Conservation (phyloP, 2,888 invertebrate genomes). For the Pachymerium ferrugineum region DNA sequence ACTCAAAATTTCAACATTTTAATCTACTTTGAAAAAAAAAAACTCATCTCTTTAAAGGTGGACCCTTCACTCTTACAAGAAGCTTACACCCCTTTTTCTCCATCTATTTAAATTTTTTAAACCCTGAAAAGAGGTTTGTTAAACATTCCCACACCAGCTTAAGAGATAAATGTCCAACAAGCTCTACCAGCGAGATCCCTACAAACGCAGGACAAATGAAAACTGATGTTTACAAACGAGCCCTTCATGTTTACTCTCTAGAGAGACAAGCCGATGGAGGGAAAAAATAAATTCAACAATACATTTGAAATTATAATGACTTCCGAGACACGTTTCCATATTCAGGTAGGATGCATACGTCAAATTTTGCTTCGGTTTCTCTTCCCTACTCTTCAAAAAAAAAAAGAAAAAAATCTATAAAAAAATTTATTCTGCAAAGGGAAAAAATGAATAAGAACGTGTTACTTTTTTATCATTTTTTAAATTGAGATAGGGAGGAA, state of each 20-base stretch:
- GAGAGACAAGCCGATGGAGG: not conserved
- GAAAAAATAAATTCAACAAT: not conserved
- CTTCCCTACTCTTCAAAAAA: not conserved
- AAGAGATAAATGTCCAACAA: not conserved
- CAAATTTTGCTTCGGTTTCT: not conserved
- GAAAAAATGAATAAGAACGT: no score
- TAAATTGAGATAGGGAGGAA: no score
- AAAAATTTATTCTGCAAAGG: not conserved
- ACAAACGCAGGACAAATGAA: constrained; percentile 1
- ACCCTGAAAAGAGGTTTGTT: no score
- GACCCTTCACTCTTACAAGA: no score
- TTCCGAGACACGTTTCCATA: not conserved
- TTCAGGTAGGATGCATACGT: not conserved
- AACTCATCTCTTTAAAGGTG: no score
- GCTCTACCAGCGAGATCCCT: not conserved
- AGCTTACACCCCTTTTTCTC: no score
- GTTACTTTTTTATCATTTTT: no score
- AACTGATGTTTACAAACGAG: constrained; percentile 22
- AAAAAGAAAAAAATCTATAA: not conserved
- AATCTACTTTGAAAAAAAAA: no score
- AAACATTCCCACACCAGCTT: no score
- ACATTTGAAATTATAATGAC: constrained; percentile 22
- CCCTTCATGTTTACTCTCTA: constrained; percentile 9
- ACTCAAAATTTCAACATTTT: no score
- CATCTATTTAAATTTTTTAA: no score